phyloP scores from a whole-genome alignment of 2,888 invertebrate species.

The Dicyrtomina minuta region DNA sequence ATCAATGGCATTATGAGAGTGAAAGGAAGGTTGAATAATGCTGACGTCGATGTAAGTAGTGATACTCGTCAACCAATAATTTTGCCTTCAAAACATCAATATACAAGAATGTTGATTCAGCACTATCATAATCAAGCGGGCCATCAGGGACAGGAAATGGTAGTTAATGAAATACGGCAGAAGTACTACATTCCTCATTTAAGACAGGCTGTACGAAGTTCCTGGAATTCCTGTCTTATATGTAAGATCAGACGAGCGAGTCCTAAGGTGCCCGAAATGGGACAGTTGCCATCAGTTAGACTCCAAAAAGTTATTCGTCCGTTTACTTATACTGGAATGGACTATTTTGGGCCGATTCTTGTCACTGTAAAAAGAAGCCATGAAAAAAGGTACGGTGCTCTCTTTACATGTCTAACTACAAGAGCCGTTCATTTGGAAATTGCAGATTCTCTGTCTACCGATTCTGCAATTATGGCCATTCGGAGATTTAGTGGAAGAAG shows the following conservation, averaged over 20 bases:
- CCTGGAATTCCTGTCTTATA: constrained; percentile 13
- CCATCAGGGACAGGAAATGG: constrained; percentile 25
- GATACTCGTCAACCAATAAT: not conserved
- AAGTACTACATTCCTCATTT: constrained; percentile 15
- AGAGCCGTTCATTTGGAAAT: constrained; percentile 56
- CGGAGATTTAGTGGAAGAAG: constrained; percentile 55
- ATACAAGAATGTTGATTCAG: not conserved
- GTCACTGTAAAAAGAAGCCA: constrained; percentile 25
- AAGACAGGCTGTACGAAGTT: constrained; percentile 23
- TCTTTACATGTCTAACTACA: constrained; percentile 57
- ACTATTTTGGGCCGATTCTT: constrained; percentile 38
- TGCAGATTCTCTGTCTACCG: constrained; percentile 53
- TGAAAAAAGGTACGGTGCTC: constrained; percentile 24
- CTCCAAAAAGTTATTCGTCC: constrained; percentile 15
- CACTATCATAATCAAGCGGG: not conserved
- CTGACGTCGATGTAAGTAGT: no score
- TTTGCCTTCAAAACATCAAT: not conserved
- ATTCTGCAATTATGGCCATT: constrained; percentile 54
- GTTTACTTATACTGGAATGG: constrained; percentile 33
- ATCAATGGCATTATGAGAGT: no score
- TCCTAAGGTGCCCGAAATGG: constrained; percentile 31
- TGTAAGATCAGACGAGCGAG: constrained; percentile 22
- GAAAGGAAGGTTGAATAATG: no score
- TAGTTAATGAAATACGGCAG: constrained; percentile 24
- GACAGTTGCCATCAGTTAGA: constrained; percentile 18